phyloP scores from a whole-genome alignment of 2,888 invertebrate genomes.

The Drosophila helvetica region DNA sequence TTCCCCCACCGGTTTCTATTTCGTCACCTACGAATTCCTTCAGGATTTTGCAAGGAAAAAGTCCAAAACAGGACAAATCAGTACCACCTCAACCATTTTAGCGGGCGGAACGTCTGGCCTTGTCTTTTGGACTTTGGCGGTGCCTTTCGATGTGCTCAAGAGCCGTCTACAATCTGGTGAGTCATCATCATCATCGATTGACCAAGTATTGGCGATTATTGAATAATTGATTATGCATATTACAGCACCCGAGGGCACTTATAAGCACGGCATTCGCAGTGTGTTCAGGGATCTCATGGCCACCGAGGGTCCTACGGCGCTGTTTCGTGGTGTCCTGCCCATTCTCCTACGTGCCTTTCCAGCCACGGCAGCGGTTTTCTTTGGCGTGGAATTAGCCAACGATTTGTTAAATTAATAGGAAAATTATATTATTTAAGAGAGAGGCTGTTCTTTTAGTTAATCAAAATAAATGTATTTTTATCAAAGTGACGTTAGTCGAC shows the following conservation, averaged over 20 bases:
- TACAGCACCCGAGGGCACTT: constrained; percentile 95
- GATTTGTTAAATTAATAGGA: constrained; percentile 87
- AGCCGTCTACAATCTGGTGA: constrained; percentile 97
- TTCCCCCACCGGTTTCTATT: constrained; percentile 99
- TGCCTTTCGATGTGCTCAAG: constrained; percentile 99
- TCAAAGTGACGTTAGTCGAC: no score
- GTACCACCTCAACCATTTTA: constrained; percentile 90
- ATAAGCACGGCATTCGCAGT: constrained; percentile 95
- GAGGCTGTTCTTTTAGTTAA: constrained; percentile 28
- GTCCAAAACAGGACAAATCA: constrained; percentile 82
- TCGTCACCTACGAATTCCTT: constrained; percentile 97
- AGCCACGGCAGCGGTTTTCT: constrained; percentile 99
- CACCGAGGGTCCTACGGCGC: constrained; percentile 93
- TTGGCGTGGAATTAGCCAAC: constrained; percentile 94
- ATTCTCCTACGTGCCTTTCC: constrained; percentile 99
- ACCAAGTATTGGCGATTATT: neutral
- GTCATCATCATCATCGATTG: constrained; percentile 14
- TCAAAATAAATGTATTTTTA: constrained; percentile 11
- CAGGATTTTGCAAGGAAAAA: constrained; percentile 90
- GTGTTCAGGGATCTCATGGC: constrained; percentile 94
- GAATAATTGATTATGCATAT: neutral
- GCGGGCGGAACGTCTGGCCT: constrained; percentile 99
- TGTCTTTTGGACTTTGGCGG: constrained; percentile 97
- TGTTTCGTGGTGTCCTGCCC: constrained; percentile 97
- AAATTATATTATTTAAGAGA: constrained; percentile 8